These are phyloP conservation scores for Hydroisotoma schaefferi DNA, from an alignment of 2,888 invertebrate genomes.

Conservation along the genomic window DNA sequence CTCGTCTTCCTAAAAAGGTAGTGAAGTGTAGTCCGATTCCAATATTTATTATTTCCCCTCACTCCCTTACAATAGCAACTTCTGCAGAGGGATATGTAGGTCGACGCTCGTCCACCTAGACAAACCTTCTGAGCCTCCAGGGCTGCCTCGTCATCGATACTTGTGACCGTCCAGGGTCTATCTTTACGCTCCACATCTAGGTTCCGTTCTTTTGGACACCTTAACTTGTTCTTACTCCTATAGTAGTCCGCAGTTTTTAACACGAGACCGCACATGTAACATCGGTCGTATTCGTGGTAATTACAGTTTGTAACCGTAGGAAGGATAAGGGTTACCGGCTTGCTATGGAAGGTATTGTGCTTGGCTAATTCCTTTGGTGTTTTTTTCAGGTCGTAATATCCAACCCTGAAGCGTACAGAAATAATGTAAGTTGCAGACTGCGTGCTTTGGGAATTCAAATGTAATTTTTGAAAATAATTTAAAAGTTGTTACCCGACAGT, in stretches of 20 bases:
- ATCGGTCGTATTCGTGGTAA: conserved; percentile 1
- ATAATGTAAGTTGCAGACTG: background rate
- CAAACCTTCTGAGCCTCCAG: background rate
- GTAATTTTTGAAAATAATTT: background rate
- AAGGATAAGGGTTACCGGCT: background rate
- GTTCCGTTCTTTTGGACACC: background rate
- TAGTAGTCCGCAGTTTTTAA: background rate
- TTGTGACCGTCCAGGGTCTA: too few species aligned
- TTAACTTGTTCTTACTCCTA: background rate
- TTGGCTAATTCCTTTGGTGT: background rate
- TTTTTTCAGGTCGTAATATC: background rate
- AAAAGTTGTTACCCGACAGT: conserved; percentile 17
- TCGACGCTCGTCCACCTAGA: background rate
- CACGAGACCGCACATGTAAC: background rate
- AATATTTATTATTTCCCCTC: conserved; percentile 22
- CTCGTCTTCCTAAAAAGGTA: conserved; percentile 28
- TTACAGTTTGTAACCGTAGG: conserved; percentile 1
- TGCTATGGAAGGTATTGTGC: background rate
- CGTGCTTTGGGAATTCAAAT: background rate
- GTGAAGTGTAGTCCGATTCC: conserved; percentile 10
- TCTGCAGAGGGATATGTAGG: conserved; percentile 15
- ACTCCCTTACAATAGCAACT: conserved; percentile 26
- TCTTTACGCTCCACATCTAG: background rate
- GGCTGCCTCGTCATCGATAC: background rate
- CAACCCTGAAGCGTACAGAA: background rate